Evolutionary conservation across 2,888 invertebrate genomes (phyloP).

Genomic region (Zygaena filipendulae): DNA sequence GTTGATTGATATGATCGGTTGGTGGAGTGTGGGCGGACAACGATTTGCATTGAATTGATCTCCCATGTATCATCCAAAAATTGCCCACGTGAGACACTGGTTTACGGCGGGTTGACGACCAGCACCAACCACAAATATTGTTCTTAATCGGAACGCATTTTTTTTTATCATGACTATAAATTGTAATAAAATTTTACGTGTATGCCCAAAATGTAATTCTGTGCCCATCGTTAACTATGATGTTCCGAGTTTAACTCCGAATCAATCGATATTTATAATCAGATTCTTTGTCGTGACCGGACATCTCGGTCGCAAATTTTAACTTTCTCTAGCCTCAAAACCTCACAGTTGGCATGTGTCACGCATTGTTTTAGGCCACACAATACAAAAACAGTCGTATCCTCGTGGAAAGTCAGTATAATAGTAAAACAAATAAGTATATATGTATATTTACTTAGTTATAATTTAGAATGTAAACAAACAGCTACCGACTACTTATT

Average conservation of each 20-base stretch:
- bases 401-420: too few species aligned
- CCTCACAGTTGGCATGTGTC: slow-evolving; percentile 47
- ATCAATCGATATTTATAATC: slow-evolving; percentile 15
- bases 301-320: slow-evolving; percentile 47
- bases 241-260: too few species aligned
- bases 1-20: slow-evolving; percentile 53
- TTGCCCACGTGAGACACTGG: slow-evolving; percentile 33
- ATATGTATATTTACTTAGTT: slow-evolving; percentile 10
- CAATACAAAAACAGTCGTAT: slow-evolving; percentile 28
- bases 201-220: too few species aligned
- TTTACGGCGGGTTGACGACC: slow-evolving; percentile 32
- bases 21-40: slow-evolving; percentile 38
- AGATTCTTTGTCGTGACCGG: slow-evolving; percentile 25
- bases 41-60: slow-evolving; percentile 62
- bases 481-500: too few species aligned
- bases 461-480: slow-evolving; percentile 10
- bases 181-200: too few species aligned
- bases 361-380: slow-evolving; percentile 48
- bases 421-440: too few species aligned
- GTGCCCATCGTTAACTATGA: too few species aligned
- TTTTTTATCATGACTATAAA: too few species aligned
- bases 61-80: slow-evolving; percentile 37
- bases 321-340: slow-evolving; percentile 67
- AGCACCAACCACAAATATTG: slow-evolving; percentile 11
- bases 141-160: slow-evolving; percentile 3